A percentile compares a stretch with the other conserved stretches of the same genome.
These are phyloP conservation scores for Elysia crispata DNA, from an alignment of 2,888 invertebrate genomes.

Conservation along the genomic window DNA sequence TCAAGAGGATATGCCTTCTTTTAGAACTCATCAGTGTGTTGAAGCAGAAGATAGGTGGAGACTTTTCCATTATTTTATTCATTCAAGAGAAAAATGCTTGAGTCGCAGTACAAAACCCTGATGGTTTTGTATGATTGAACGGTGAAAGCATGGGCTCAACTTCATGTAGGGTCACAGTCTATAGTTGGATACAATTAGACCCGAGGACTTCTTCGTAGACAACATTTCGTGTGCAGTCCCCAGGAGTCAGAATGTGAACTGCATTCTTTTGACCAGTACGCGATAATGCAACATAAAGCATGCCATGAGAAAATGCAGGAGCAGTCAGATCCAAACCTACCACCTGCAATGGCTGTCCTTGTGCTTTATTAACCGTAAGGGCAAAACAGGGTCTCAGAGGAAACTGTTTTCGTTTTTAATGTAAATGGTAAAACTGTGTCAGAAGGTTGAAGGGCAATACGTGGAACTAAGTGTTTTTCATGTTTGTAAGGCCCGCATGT, in stretches of 20 bases:
- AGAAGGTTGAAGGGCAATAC: background rate
- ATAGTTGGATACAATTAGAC: no score
- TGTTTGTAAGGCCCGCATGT: background rate
- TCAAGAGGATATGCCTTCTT: no score
- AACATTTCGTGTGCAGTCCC: background rate
- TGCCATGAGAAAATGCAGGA: background rate
- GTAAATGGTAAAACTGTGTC: background rate
- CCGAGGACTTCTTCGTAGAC: background rate
- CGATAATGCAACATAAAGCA: background rate
- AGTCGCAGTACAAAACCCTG: no score
- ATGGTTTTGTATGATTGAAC: no score
- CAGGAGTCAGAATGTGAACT: background rate
- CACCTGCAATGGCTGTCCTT: background rate
- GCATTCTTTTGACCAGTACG: background rate
- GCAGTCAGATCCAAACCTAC: background rate
- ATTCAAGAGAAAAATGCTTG: no score
- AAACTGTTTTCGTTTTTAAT: background rate
- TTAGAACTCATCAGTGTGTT: no score
- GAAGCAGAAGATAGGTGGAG: no score
- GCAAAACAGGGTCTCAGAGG: background rate
- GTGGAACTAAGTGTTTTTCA: background rate
- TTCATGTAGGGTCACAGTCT: no score
- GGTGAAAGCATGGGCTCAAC: no score
- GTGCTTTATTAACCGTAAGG: background rate
- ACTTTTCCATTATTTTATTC: no score